Evolutionary conservation across 2,113 vertebrate genomes (phyloP).

Genomic region (Psilopogon haemacephalus): DNA sequence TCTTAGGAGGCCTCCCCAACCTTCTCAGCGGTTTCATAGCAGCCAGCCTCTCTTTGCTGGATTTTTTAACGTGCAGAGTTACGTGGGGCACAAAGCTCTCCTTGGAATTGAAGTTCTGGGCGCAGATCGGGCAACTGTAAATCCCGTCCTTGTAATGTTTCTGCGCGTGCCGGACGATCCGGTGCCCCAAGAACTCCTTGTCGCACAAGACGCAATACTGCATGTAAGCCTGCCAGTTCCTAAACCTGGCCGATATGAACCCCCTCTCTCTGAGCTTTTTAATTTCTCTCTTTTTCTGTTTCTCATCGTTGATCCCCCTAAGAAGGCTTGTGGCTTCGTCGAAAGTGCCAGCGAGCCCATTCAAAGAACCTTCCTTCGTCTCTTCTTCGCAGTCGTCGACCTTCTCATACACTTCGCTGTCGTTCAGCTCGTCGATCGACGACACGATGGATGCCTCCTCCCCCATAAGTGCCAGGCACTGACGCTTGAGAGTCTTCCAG

Average conservation of each 20-base stretch:
- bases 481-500: constrained; percentile 96
- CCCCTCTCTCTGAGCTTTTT: constrained; percentile 91
- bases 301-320: constrained; percentile 81
- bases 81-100: constrained; percentile 94
- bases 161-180: constrained; percentile 95
- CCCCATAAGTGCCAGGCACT: constrained; percentile 94
- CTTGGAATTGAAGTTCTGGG: constrained; percentile 90
- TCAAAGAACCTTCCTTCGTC: constrained; percentile 74
- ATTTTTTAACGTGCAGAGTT: constrained; percentile 93
- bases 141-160: constrained; percentile 89
- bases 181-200: constrained; percentile 95
- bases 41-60: constrained; percentile 91
- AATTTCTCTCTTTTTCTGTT: constrained; percentile 88
- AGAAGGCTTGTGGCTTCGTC: constrained; percentile 81
- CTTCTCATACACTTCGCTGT: constrained; percentile 87
- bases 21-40: constrained; percentile 90
- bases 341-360: constrained; percentile 78
- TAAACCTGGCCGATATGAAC: constrained; percentile 91
- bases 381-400: constrained; percentile 81
- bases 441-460: constrained; percentile 97
- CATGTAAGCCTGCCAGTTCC: constrained; percentile 98
- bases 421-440: constrained; percentile 94
- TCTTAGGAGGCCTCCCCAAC: constrained; percentile 82
- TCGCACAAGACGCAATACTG: constrained; percentile 97
- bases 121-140: constrained; percentile 95